Conservation (phyloP, 53 echinoderm and acorn worm genomes). For the Luidia sarsii region DNA sequence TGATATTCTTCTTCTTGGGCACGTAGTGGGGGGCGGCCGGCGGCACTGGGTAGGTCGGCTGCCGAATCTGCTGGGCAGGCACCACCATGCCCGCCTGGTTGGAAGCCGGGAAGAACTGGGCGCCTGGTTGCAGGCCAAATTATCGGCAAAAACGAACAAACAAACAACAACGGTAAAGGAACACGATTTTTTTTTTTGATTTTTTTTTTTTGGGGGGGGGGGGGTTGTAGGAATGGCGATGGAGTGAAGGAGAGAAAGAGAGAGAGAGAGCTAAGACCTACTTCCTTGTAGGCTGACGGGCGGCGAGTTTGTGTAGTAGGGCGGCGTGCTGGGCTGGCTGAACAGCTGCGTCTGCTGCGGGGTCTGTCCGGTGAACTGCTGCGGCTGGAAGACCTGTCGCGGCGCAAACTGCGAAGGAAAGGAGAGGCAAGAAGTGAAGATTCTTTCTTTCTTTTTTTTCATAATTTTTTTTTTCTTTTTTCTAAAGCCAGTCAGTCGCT, state of each 20-base stretch:
- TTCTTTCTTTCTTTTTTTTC: too few relatives aligned
- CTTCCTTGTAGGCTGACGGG: conserved; percentile 56
- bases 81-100: conserved; percentile 39
- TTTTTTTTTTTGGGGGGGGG: too few relatives aligned
- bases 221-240: too few relatives aligned
- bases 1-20: conserved; percentile 66
- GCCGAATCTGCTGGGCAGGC: conserved; percentile 1
- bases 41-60: not conserved
- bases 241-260: too few relatives aligned
- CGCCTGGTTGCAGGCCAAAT: too few relatives aligned
- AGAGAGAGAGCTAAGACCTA: not conserved
- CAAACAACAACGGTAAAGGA: too few relatives aligned
- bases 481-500: too few relatives aligned
- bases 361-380: conserved; percentile 17
- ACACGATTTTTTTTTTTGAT: too few relatives aligned
- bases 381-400: conserved; percentile 10
- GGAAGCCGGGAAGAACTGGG: conserved; percentile 37
- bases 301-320: conserved; percentile 54
- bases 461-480: too few relatives aligned
- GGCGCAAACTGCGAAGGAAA: not conserved
- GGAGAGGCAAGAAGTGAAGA: too few relatives aligned
- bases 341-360: conserved; percentile 22
- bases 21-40: conserved; percentile 34
- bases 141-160: too few relatives aligned
- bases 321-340: conserved; percentile 48